These are phyloP conservation scores for Cherax destructor DNA, from an alignment of 1,140 invertebrate genomes.

Conservation along the genomic window DNA sequence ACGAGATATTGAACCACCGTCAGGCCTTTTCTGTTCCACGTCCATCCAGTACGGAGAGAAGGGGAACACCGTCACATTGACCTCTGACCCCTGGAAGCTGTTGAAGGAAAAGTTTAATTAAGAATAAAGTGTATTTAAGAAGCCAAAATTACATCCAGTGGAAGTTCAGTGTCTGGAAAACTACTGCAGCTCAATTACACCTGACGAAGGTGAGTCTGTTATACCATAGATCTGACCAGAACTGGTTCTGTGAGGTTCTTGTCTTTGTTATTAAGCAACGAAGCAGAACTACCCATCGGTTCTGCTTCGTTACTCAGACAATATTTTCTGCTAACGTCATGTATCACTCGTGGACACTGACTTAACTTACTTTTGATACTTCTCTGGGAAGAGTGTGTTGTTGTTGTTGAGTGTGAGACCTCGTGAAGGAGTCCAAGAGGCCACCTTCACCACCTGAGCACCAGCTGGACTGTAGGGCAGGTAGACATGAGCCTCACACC, in stretches of 20 bases:
- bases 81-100: slow-evolving; percentile 27
- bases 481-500: slow-evolving; percentile 12
- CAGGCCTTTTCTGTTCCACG: background rate
- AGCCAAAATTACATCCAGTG: too few relatives aligned
- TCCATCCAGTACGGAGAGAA: slow-evolving; percentile 58
- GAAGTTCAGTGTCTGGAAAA: too few relatives aligned
- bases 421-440: background rate
- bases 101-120: background rate
- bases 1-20: background rate
- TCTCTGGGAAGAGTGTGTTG: slow-evolving; percentile 21
- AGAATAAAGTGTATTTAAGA: too few relatives aligned
- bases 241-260: too few relatives aligned
- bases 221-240: too few relatives aligned
- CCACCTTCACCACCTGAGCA: slow-evolving; percentile 13
- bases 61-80: slow-evolving; percentile 57
- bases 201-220: too few relatives aligned
- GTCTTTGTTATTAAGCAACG: too few relatives aligned
- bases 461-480: slow-evolving; percentile 28
- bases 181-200: too few relatives aligned
- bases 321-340: too few relatives aligned
- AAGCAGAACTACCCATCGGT: too few relatives aligned
- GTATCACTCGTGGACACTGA: background rate
- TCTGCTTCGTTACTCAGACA: too few relatives aligned
- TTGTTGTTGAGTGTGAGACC: background rate
- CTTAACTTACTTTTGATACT: slow-evolving; percentile 23